Evolutionary conservation across 2,113 vertebrate genomes (phyloP).

Genomic region (Lamprotornis superbus): DNA sequence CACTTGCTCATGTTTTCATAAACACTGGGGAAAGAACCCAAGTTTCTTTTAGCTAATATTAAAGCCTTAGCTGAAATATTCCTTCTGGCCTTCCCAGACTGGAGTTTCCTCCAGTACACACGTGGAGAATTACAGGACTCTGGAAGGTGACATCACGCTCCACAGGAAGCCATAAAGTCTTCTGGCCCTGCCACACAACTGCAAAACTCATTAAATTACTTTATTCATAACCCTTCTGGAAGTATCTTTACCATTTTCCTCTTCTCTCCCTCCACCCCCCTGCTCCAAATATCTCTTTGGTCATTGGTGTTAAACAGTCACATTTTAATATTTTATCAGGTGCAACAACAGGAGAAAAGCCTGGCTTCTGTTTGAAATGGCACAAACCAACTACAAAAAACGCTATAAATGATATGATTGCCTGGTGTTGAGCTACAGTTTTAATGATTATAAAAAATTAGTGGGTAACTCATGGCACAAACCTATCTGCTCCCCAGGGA

Average conservation of each 20-base stretch:
- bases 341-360: not conserved
- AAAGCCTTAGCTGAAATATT: not conserved
- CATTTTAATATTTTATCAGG: not conserved
- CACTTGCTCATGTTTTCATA: conserved; percentile 4
- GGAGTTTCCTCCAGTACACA: not conserved
- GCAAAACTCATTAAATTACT: not conserved
- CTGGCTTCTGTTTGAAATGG: not conserved
- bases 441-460: not conserved
- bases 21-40: not conserved
- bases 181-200: not conserved
- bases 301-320: not conserved
- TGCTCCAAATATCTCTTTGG: not conserved
- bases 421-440: not conserved
- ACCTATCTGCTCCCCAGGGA: not conserved
- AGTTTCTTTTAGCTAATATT: not conserved
- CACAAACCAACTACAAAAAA: not conserved
- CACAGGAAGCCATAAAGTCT: not conserved
- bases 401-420: not conserved
- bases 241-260: not conserved
- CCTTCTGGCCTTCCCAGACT: not conserved
- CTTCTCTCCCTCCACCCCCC: not conserved
- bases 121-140: not conserved
- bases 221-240: not conserved
- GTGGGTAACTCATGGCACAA: not conserved
- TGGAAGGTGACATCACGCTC: not conserved